Evolutionary conservation across 2,888 invertebrate species (phyloP).

Genomic region (Ophion ellenae): DNA sequence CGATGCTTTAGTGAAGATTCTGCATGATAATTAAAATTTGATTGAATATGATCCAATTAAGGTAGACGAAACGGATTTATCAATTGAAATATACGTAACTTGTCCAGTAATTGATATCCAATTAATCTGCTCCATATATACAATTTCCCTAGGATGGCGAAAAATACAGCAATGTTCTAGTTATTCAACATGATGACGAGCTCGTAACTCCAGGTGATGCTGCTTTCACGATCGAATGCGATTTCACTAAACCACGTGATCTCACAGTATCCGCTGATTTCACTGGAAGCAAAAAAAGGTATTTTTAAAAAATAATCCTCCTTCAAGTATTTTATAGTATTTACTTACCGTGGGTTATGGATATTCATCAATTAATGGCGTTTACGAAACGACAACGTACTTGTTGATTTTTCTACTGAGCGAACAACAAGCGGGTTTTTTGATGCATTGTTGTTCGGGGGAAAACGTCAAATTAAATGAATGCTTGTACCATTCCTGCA

Average conservation of each 20-base stretch:
- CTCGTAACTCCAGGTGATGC: conserved; percentile 88
- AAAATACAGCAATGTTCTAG: conserved; percentile 86
- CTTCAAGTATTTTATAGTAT: neutral
- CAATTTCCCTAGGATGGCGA: conserved; percentile 83
- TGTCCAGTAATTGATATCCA: neutral
- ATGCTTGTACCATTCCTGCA: neutral
- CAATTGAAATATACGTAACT: neutral
- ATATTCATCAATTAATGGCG: too few species aligned
- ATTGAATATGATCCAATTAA: neutral
- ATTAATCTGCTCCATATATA: neutral
- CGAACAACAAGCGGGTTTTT: too few species aligned
- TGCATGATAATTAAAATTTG: neutral
- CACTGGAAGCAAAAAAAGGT: conserved; percentile 77
- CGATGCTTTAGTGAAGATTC: too few species aligned
- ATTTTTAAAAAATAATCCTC: neutral
- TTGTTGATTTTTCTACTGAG: too few species aligned
- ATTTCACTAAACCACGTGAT: conserved; percentile 86
- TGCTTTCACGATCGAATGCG: conserved; percentile 88
- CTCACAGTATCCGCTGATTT: conserved; percentile 85
- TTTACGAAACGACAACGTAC: too few species aligned
- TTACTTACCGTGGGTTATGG: too few species aligned
- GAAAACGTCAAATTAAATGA: neutral
- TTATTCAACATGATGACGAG: conserved; percentile 88
- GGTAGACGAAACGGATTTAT: too few species aligned
- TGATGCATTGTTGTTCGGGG: neutral